Evolutionary conservation across 2,888 invertebrate species (phyloP), one percentile per base, ranked within the genome.

Genomic region (Heliothis peltigera): DNA sequence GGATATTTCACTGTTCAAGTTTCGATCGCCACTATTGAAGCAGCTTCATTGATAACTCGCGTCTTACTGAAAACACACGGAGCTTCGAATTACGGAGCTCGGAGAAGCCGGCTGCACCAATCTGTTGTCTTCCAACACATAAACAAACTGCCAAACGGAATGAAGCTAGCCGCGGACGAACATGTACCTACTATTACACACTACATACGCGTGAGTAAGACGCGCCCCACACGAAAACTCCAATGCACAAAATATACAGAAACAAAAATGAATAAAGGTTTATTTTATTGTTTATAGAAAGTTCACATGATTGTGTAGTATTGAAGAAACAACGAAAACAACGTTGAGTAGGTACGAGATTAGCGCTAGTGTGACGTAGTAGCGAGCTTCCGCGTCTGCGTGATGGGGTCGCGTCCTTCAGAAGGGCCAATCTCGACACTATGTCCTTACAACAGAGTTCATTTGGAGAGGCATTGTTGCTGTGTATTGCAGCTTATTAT

Each of bases 101-200:
- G 80, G 86, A 85, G 87, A 87, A 87, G 90, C 94, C 93, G 91
- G 92, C 89, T 89, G 89, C 90, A 92, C 91, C 88, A 89, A 91
- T 91, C 92, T 93, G 94, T 93, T 94, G 94, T 94, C 93, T 93
- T 92, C 84, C 91, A 89, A 93, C 92, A 93, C 91, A 94, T 95
- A 95, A 95, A 95, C 94, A 95, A 95, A 94, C 93, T 87, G 86
- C 70, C 82, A 83, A 89, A 81, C 86, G 89, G 79, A 81, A 89
- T 92, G 94, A 95, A 94, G 89, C 87, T 94, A 94, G 94, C 90
- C 80, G 71, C 92, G 84, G 66, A 69, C 81, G 81, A 66, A 74
- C 69, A 77, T 75, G 73, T 75, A 77, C n/a, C n/a, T n/a, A n/a
- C 69, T 74, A 64, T 57, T 43, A 58, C 66, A 59, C 70, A 68